These are phyloP conservation scores for Cheilosia pagana DNA, from an alignment of 2,888 invertebrate species.

Conservation along the genomic window DNA sequence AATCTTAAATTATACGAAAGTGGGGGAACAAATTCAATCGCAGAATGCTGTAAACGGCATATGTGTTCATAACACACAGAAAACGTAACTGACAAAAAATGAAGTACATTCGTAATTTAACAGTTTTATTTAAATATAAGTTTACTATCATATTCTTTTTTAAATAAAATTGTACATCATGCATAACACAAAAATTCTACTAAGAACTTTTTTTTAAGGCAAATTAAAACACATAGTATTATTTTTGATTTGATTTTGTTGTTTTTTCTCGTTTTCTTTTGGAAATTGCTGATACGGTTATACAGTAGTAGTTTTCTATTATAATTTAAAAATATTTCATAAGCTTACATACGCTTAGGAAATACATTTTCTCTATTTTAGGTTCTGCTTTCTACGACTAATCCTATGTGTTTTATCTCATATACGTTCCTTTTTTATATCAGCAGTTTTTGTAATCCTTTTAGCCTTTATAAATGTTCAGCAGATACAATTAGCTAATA, in stretches of 20 bases:
- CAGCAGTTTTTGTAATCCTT: conserved; percentile 11
- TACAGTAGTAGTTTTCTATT: conserved; percentile 64
- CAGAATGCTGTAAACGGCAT: too few relatives aligned
- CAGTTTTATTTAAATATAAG: conserved; percentile 70
- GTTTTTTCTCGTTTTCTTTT: conserved; percentile 42
- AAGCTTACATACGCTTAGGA: conserved; percentile 67
- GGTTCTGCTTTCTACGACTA: conserved; percentile 63
- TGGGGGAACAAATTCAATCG: too few relatives aligned
- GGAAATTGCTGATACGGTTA: conserved; percentile 60
- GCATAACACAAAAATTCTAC: conserved; percentile 61
- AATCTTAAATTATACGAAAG: too few relatives aligned
- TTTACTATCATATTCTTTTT: conserved; percentile 43
- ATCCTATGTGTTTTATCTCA: conserved; percentile 64
- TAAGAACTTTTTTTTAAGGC: conserved; percentile 56
- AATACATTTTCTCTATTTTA: conserved; percentile 59
- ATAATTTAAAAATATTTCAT: conserved; percentile 70
- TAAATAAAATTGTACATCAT: conserved; percentile 73
- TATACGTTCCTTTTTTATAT: conserved; percentile 24
- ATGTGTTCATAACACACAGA: too few relatives aligned
- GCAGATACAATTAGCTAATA: conserved; percentile 68
- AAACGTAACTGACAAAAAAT: not conserved
- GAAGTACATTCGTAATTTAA: conserved; percentile 48
- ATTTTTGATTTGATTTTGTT: conserved; percentile 42
- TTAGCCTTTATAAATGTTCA: conserved; percentile 10
- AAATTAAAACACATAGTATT: conserved; percentile 69